Base-by-base conservation (phyloP, 2,888 invertebrate genomes). In the Perithous albicinctus region DNA sequence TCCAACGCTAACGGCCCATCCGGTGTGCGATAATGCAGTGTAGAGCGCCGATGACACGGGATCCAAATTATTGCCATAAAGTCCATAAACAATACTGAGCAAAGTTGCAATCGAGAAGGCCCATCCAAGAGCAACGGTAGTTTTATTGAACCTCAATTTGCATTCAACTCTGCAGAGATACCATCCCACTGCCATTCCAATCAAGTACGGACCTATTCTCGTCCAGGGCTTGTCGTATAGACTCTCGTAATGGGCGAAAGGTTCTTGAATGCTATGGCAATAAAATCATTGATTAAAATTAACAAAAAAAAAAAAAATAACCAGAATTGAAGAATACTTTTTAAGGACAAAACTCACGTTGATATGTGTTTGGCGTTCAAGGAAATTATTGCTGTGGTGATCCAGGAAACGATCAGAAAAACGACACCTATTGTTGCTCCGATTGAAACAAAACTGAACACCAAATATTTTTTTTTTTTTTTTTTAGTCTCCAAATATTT, bases 351-450 rank as follows among this genome's bases (percentile, higher is more conserved):
- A 73, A 85, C 86, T 88, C 83, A 93, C 92, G 90, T 90, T 12
- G 91, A 89, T 43, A 88, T 87, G 76, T 91, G 88, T 35, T 89
- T 82, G 1, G 88, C 85, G 4, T 88, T 87, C 81, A 93, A 91
- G 0, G 94, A 93, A 15, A 93, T 92, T 54, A 93, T 89, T 1
- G 94, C 93, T 23, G 95, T 94, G 0, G 93, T 93, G 1, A 93
- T 93, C 78, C 94, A 93, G 2, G 94, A 93, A 0, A 93, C 91
- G 29, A 94, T 86, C 78, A 94, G 89, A 18, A 93, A 89, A 0
- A 91, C 89, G 48, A 88, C 86, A 1, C 93, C 93, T 20, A 93
- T 88, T 4, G 91, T 85, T 0, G 91, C 91, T 12, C 88, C 90
- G n/a, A 85, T 63, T 7, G 86, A 84, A 20, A 90, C 85, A 64